Percentiles rank a stretch among this genome's conserved stretches.
phyloP scores from a whole-genome alignment of 2,113 vertebrate genomes.

The Anolis carolinensis region DNA sequence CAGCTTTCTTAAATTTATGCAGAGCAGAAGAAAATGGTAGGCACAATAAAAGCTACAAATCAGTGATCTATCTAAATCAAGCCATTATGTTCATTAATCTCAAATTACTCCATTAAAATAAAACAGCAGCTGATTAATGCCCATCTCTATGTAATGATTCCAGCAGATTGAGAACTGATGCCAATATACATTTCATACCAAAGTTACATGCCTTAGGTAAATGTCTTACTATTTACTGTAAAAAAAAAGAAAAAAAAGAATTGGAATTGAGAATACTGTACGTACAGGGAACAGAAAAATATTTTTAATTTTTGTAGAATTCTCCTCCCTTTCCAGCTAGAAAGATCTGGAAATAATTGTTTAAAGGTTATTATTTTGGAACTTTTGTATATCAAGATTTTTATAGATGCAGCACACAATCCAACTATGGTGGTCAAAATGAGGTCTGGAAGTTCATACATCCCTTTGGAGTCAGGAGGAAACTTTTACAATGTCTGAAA shows the following conservation, averaged over 20 bases:
- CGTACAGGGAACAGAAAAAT: neutral
- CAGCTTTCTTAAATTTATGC: conserved; percentile 13
- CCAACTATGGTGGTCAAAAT: neutral
- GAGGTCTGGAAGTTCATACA: no score
- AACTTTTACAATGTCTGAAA: neutral
- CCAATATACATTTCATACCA: conserved; percentile 33
- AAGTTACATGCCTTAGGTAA: conserved; percentile 49
- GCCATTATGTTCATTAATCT: conserved; percentile 63
- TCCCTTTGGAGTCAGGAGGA: neutral
- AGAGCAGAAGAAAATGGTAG: conserved; percentile 23
- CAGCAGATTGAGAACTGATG: conserved; percentile 45
- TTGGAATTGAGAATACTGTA: neutral
- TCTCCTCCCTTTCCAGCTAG: neutral
- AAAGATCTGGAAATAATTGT: neutral
- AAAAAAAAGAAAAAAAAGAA: neutral
- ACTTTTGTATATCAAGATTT: neutral
- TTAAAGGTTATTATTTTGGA: neutral
- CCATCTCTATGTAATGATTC: conserved; percentile 51
- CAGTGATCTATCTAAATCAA: conserved; percentile 55
- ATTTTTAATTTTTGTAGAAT: neutral
- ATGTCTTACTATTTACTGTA: conserved; percentile 13
- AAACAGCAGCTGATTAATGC: conserved; percentile 65
- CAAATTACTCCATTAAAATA: conserved; percentile 60
- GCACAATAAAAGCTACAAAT: conserved; percentile 49
- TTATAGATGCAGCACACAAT: neutral